These are phyloP conservation scores for Microtus montanus DNA, from an alignment of 2,113 vertebrate species.

Conservation along the genomic window DNA sequence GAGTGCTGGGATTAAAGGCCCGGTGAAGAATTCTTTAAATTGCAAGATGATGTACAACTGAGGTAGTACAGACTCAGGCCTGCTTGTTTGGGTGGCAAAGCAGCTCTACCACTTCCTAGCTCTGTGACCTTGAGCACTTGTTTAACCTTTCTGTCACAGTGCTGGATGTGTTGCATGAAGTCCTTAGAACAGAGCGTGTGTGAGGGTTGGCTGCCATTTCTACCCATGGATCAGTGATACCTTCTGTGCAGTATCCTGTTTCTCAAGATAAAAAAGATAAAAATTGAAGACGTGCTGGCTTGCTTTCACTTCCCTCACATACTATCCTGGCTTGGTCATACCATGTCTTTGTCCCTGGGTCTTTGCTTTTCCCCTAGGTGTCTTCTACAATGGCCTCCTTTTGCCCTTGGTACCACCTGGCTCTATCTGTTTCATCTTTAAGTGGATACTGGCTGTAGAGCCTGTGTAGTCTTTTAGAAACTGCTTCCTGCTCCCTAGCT, in stretches of 20 bases:
- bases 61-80: not conserved
- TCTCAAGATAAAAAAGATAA: conserved; percentile 20
- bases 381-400: not conserved
- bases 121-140: conserved; percentile 40
- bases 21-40: not conserved
- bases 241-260: not conserved
- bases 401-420: not conserved
- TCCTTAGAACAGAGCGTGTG: not conserved
- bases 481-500: not conserved
- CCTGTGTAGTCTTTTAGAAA: not conserved
- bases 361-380: not conserved
- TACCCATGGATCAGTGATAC: not conserved
- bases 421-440: not conserved
- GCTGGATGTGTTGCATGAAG: not conserved
- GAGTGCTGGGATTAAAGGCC: too few relatives aligned
- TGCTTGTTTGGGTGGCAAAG: not conserved
- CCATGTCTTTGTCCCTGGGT: not conserved
- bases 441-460: not conserved
- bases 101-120: not conserved
- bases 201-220: not conserved
- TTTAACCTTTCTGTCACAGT: conserved; percentile 41
- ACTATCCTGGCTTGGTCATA: not conserved
- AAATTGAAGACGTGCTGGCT: not conserved
- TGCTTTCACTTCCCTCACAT: not conserved
- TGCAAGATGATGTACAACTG: not conserved